Evolutionary conservation across 2,113 vertebrate species (phyloP).

Genomic region (Pitta sordida): DNA sequence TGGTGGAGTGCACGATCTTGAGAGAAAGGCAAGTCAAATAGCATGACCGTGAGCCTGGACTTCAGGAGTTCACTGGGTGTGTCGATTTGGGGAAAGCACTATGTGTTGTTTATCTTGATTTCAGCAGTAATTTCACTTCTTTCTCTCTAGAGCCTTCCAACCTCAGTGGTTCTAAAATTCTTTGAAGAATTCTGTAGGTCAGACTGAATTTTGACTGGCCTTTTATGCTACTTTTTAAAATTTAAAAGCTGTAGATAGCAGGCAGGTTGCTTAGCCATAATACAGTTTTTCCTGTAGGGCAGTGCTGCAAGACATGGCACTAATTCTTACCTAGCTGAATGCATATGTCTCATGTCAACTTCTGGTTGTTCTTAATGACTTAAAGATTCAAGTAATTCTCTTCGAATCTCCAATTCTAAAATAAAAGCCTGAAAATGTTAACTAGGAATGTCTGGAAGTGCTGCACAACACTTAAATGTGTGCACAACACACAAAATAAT

Average conservation of each 20-base stretch:
- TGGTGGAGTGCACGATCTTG: not conserved
- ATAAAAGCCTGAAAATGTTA: not conserved
- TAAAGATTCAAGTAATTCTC: not conserved
- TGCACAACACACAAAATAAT: not conserved
- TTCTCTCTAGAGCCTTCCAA: not conserved
- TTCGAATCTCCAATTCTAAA: not conserved
- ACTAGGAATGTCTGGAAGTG: not conserved
- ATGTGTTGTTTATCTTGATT: not conserved
- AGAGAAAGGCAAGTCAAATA: not conserved
- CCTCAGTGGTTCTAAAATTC: not conserved
- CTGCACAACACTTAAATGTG: not conserved
- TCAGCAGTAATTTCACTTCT: not conserved
- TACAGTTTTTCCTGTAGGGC: not conserved
- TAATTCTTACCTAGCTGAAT: not conserved
- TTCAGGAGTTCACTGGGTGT: not conserved
- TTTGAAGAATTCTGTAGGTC: not conserved
- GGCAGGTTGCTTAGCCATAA: not conserved
- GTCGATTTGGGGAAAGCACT: not conserved
- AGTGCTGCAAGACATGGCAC: not conserved
- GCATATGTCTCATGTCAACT: not conserved
- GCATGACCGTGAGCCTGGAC: not conserved
- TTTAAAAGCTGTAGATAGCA: not conserved
- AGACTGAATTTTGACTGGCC: not conserved
- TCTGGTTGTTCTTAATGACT: not conserved
- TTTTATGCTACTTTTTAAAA: not conserved